These are phyloP conservation scores for Rhagophthalmus giganteus DNA, from an alignment of 2,888 invertebrate species.

Conservation along the genomic window DNA sequence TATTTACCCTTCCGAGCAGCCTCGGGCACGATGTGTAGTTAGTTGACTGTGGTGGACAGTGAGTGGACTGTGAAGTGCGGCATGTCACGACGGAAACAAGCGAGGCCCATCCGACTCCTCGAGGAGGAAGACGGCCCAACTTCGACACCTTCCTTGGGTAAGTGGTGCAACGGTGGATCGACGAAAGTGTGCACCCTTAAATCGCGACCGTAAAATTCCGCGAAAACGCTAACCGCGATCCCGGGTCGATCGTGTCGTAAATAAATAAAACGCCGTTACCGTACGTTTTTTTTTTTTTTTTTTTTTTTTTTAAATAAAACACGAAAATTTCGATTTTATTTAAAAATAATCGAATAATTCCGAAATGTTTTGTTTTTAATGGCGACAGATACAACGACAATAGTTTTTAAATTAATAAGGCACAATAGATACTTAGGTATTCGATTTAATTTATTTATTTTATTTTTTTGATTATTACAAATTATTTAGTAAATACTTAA, in stretches of 20 bases:
- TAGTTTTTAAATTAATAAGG: too few species aligned
- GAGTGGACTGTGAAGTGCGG: slow-evolving; percentile 40
- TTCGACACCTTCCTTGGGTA: slow-evolving; percentile 43
- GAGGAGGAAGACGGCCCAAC: slow-evolving; percentile 56
- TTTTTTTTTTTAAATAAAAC: too few species aligned
- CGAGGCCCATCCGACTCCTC: slow-evolving; percentile 58
- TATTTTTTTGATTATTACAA: too few species aligned
- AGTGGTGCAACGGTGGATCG: slow-evolving; percentile 22
- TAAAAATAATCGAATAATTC: too few species aligned
- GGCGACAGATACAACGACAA: too few species aligned
- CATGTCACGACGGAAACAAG: slow-evolving; percentile 62
- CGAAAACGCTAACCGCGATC: neutral
- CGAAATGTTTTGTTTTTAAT: too few species aligned
- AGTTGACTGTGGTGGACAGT: slow-evolving; percentile 40
- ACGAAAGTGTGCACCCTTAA: neutral
- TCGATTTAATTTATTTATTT: too few species aligned
- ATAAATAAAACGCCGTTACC: neutral
- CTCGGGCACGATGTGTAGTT: slow-evolving; percentile 34
- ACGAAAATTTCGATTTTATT: too few species aligned
- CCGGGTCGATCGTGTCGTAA: neutral
- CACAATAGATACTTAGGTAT: too few species aligned
- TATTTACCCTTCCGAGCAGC: slow-evolving; percentile 26
- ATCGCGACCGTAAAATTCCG: neutral
- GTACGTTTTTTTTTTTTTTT: too few species aligned
- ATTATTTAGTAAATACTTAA: neutral